These are phyloP conservation scores for Diaperis boleti DNA, from an alignment of 2,888 invertebrate species.

Conservation along the genomic window DNA sequence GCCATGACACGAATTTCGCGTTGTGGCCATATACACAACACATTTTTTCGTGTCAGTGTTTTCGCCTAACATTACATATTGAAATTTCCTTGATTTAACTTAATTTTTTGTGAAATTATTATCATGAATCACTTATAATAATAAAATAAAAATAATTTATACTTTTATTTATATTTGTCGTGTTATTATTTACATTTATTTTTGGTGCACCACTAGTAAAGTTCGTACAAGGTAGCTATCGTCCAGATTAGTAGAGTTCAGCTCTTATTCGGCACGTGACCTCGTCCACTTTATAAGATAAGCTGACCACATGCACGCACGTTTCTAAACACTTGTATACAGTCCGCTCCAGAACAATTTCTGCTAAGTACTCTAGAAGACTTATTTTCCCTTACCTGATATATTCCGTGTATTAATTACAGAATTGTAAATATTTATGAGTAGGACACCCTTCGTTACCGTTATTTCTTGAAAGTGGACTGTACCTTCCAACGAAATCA, in stretches of 20 bases:
- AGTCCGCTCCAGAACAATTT: conserved; percentile 19
- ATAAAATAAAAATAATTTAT: too few relatives aligned
- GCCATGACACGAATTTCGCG: too few relatives aligned
- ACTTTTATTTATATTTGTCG: conserved; percentile 28
- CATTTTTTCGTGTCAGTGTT: too few relatives aligned
- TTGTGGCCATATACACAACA: too few relatives aligned
- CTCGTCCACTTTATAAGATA: conserved; percentile 41
- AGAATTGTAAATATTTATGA: conserved; percentile 23
- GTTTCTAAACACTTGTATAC: conserved; percentile 39
- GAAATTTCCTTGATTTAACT: too few relatives aligned
- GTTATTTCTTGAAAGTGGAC: conserved; percentile 32
- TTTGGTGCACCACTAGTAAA: conserved; percentile 22
- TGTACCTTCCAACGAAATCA: conserved; percentile 33
- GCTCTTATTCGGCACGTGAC: conserved; percentile 42
- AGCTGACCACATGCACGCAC: conserved; percentile 43
- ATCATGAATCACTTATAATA: too few relatives aligned
- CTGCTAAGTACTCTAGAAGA: conserved; percentile 2
- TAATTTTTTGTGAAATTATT: too few relatives aligned
- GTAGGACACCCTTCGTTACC: conserved; percentile 18
- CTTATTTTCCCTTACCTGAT: not conserved
- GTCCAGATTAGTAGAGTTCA: conserved; percentile 32
- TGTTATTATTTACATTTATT: conserved; percentile 32
- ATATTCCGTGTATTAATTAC: conserved; percentile 6
- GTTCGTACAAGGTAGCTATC: conserved; percentile 23
- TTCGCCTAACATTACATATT: too few relatives aligned